These are phyloP conservation scores for Hermatobates lingyangjiaoensis DNA, from an alignment of 1,140 invertebrate genomes.

Conservation along the genomic window DNA sequence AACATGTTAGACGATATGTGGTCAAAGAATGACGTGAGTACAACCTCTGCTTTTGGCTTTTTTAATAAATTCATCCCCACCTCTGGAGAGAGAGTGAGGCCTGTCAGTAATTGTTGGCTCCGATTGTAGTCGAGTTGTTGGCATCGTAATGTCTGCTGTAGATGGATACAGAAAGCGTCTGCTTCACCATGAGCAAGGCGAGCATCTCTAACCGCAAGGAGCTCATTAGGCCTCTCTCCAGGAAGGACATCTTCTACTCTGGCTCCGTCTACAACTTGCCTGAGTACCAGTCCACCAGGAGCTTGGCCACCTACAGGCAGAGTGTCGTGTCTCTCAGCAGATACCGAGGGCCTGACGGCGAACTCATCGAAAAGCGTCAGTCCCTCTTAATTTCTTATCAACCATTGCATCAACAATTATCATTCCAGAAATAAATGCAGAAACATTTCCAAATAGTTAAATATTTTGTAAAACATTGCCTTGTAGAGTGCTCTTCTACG, in stretches of 20 bases:
- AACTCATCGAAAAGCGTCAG: constrained; percentile 42
- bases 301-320: constrained; percentile 67
- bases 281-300: constrained; percentile 82
- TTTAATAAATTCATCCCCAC: background rate
- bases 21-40: constrained; percentile 23
- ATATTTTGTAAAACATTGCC: too few species aligned
- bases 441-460: too few species aligned
- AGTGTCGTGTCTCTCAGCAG: constrained; percentile 57
- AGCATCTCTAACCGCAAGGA: constrained; percentile 30
- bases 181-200: constrained; percentile 20
- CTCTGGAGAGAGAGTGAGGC: background rate
- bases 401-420: background rate
- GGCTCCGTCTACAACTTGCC: constrained; percentile 80
- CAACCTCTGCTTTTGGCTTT: background rate
- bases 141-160: too few species aligned
- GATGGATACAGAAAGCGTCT: constrained; percentile 15
- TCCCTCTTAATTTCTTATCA: constrained; percentile 13
- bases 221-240: constrained; percentile 75
- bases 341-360: constrained; percentile 40
- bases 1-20: constrained; percentile 33
- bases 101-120: background rate
- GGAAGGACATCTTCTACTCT: constrained; percentile 97
- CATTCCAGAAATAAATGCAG: too few species aligned
- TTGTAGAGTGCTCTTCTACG: too few species aligned
- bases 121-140: too few species aligned